Conservation (phyloP, 2,888 invertebrate species). For the Heteromurus nitidus region DNA sequence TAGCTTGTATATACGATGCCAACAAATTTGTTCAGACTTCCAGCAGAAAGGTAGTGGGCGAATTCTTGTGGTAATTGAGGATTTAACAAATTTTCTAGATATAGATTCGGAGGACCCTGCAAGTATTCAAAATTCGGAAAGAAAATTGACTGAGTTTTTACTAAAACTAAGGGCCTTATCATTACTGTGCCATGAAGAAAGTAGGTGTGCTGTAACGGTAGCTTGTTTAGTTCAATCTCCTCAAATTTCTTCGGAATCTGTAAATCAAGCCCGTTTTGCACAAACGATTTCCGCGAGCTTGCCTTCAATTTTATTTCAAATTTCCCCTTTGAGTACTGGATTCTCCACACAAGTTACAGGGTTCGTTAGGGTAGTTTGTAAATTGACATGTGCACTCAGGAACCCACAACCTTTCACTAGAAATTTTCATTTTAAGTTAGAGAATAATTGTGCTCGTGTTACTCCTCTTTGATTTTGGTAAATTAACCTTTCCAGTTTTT, state of each 20-base stretch:
- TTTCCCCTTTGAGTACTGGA: constrained; percentile 40
- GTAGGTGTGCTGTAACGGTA: constrained; percentile 14
- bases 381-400: background rate
- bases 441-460: constrained; percentile 27
- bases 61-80: constrained; percentile 42
- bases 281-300: constrained; percentile 9
- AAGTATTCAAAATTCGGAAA: constrained; percentile 2
- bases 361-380: constrained; percentile 38
- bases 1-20: constrained; percentile 22
- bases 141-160: constrained; percentile 15
- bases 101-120: background rate
- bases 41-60: background rate
- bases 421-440: constrained; percentile 52
- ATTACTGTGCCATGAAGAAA: background rate
- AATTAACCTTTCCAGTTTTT: too few species aligned
- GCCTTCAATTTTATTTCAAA: constrained; percentile 27
- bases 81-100: constrained; percentile 36
- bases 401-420: constrained; percentile 14
- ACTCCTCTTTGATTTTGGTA: constrained; percentile 31
- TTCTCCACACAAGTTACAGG: constrained; percentile 47
- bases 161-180: constrained; percentile 37
- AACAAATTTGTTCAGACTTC: constrained; percentile 9
- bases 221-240: constrained; percentile 33
- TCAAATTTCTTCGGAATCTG: constrained; percentile 3
- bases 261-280: constrained; percentile 27